phyloP scores from a whole-genome alignment of 2,113 vertebrate species.

The Lathamus discolor region DNA sequence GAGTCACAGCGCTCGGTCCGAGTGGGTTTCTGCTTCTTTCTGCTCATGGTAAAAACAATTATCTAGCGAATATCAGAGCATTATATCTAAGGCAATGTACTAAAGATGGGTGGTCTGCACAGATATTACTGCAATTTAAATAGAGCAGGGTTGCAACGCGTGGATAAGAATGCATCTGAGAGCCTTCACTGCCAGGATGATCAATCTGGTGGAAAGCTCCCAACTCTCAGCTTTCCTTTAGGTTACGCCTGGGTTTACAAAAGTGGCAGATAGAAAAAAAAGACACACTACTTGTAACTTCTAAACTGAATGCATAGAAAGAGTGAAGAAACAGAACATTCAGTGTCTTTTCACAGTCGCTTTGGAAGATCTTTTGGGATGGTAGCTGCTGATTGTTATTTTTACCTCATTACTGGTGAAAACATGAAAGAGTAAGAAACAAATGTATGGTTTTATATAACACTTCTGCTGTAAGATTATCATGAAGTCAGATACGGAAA shows the following conservation, averaged over 20 bases:
- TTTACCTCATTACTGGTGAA: not conserved
- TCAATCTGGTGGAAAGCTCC: not conserved
- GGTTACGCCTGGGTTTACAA: not conserved
- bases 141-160: not conserved
- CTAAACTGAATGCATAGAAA: not conserved
- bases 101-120: not conserved
- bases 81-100: not conserved
- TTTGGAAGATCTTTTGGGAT: not conserved
- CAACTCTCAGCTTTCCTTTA: not conserved
- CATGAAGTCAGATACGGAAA: not conserved
- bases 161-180: not conserved
- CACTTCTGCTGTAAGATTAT: not conserved
- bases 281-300: not conserved
- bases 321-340: not conserved
- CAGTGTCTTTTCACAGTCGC: not conserved
- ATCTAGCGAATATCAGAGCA: not conserved
- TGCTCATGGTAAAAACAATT: not conserved
- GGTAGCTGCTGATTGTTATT: not conserved
- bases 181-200: not conserved
- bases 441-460: not conserved
- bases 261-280: not conserved
- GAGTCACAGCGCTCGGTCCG: not conserved
- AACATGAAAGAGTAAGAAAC: not conserved
- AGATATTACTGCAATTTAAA: not conserved
- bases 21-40: not conserved